Evolutionary conservation across 2,888 invertebrate genomes (phyloP).

Genomic region (Polydesmus complanatus): DNA sequence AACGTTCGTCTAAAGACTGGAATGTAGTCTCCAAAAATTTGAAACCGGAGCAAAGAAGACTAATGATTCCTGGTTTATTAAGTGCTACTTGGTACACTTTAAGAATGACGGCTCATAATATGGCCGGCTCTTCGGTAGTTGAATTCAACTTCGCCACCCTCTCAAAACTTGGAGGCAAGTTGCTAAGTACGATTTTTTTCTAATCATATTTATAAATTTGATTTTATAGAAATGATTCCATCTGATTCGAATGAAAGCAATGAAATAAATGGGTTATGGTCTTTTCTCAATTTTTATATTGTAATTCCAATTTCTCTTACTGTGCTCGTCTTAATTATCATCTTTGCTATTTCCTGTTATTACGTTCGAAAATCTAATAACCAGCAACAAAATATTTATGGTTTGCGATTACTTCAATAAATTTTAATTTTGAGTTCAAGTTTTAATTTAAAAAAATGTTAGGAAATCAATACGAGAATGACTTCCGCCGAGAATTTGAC

Average conservation of each 20-base stretch:
- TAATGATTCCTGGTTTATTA: slow-evolving; percentile 26
- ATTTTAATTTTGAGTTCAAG: background rate
- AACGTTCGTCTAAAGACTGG: slow-evolving; percentile 12
- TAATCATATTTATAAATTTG: background rate
- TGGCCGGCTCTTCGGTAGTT: slow-evolving; percentile 33
- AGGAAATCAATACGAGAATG: background rate
- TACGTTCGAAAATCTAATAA: background rate
- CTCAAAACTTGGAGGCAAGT: slow-evolving; percentile 29
- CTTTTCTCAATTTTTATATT: slow-evolving; percentile 3
- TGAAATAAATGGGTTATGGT: background rate
- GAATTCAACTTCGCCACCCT: slow-evolving; percentile 32
- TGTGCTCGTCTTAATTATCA: background rate
- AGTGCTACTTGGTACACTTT: slow-evolving; percentile 33
- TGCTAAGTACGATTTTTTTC: background rate
- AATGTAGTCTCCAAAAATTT: slow-evolving; percentile 14
- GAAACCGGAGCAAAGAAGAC: slow-evolving; percentile 19
- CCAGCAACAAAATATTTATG: background rate
- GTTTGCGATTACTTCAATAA: background rate
- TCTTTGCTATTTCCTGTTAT: slow-evolving; percentile 1
- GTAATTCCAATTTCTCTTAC: slow-evolving; percentile 5
- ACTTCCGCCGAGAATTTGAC: background rate
- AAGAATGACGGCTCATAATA: slow-evolving; percentile 32
- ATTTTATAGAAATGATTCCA: slow-evolving; percentile 6
- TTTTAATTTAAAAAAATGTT: background rate
- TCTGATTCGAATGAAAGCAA: background rate